Conservation (phyloP, 2,113 vertebrate genomes). For the Philantomba maxwellii region DNA sequence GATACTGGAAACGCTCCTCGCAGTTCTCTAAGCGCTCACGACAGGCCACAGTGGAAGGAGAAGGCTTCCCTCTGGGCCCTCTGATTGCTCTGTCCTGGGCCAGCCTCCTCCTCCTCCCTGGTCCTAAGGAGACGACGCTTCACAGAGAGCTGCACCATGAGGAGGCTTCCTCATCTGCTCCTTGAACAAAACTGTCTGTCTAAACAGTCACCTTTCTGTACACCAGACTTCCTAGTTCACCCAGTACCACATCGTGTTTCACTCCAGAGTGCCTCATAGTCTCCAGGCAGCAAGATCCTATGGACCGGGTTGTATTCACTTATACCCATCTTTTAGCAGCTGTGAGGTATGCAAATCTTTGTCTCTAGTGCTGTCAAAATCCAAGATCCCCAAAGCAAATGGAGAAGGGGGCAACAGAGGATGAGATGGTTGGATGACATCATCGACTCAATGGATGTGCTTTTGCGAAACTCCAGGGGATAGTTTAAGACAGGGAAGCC, state of each 20-base stretch:
- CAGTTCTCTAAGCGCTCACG: not conserved
- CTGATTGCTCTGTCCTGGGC: not conserved
- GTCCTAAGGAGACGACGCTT: not conserved
- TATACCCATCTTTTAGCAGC: constrained; percentile 6
- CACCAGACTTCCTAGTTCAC: not conserved
- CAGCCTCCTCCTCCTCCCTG: not conserved
- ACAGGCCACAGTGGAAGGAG: not conserved
- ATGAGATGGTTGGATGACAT: not conserved
- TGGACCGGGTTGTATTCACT: not conserved
- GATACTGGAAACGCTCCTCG: not conserved
- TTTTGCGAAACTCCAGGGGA: not conserved
- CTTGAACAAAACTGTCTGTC: not conserved
- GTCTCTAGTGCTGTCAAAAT: constrained; percentile 5
- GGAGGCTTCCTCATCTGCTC: not conserved
- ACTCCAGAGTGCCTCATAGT: not conserved
- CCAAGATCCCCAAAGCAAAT: constrained; percentile 50
- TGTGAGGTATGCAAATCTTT: constrained; percentile 46
- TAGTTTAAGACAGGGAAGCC: not conserved
- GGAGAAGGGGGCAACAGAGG: not conserved
- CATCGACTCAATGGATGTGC: not conserved
- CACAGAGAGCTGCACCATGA: not conserved
- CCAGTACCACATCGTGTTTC: not conserved
- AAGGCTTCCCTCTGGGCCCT: not conserved
- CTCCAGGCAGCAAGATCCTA: constrained; percentile 42
- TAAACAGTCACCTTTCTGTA: not conserved